Evolutionary conservation across 2,888 invertebrate genomes (phyloP).

Genomic region (Portevinia maculata): DNA sequence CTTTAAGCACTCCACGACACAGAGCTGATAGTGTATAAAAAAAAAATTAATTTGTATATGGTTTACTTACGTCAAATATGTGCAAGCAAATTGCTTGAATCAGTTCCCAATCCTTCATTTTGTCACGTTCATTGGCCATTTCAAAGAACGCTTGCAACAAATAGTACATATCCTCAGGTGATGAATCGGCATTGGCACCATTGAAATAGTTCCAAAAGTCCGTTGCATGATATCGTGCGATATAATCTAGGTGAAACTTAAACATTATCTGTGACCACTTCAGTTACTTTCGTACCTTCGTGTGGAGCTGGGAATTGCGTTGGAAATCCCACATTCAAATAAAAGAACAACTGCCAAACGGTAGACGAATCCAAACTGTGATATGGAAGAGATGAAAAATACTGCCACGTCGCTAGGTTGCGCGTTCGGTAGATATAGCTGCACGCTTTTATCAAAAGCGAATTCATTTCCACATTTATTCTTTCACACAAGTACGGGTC

Average conservation of each 20-base stretch:
- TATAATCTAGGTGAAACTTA: conserved; percentile 81
- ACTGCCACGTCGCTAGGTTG: conserved; percentile 91
- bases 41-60: neutral
- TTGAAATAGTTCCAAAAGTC: conserved; percentile 85
- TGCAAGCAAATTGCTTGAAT: conserved; percentile 87
- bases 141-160: conserved; percentile 90
- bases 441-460: conserved; percentile 88
- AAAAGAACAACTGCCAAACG: conserved; percentile 87
- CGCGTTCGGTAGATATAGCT: conserved; percentile 88
- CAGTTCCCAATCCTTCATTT: conserved; percentile 85
- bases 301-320: conserved; percentile 77
- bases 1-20: no score
- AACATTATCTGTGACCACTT: neutral
- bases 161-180: conserved; percentile 90
- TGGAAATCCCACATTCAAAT: conserved; percentile 85
- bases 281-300: conserved; percentile 67
- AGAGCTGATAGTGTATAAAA: no score
- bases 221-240: conserved; percentile 82
- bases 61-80: conserved; percentile 87
- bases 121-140: conserved; percentile 88
- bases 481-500: conserved; percentile 84
- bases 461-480: conserved; percentile 89
- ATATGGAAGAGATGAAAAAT: conserved; percentile 90
- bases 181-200: conserved; percentile 86
- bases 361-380: conserved; percentile 84